Evolutionary conservation across 2,888 invertebrate species (phyloP).

Genomic region (Calameuta idolon): DNA sequence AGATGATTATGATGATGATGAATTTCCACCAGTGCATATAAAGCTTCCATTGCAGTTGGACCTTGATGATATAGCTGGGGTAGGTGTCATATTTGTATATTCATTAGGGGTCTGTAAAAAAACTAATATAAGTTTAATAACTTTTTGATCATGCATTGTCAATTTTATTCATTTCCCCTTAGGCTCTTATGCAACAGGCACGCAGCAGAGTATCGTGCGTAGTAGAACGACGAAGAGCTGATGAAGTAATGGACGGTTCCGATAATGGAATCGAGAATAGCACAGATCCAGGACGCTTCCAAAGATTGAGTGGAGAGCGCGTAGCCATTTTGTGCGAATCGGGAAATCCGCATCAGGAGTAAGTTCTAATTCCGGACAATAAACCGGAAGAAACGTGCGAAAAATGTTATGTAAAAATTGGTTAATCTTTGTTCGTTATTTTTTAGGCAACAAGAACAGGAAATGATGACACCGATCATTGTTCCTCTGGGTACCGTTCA

Average conservation of each 20-base stretch:
- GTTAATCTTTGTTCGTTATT: background rate
- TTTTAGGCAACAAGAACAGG: slow-evolving; percentile 57
- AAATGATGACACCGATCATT: slow-evolving; percentile 60
- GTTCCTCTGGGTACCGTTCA: slow-evolving; percentile 60
- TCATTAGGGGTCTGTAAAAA: too few relatives aligned
- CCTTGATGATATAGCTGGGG: slow-evolving; percentile 85
- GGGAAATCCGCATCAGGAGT: slow-evolving; percentile 76
- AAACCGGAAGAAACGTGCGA: background rate
- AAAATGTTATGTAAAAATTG: too few relatives aligned
- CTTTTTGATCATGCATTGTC: background rate
- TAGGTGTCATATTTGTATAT: slow-evolving; percentile 31
- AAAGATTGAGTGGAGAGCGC: slow-evolving; percentile 84
- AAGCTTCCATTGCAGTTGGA: slow-evolving; percentile 86
- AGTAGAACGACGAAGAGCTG: slow-evolving; percentile 86
- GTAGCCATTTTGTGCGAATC: slow-evolving; percentile 91
- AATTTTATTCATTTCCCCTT: slow-evolving; percentile 13
- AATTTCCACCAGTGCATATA: slow-evolving; percentile 72
- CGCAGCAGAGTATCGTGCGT: slow-evolving; percentile 89
- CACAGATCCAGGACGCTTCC: slow-evolving; percentile 77
- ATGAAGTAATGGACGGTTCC: slow-evolving; percentile 85
- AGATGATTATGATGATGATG: slow-evolving; percentile 67
- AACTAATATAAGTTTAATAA: too few relatives aligned
- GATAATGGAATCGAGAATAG: slow-evolving; percentile 79
- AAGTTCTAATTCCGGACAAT: slow-evolving; percentile 33
- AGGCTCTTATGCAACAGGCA: slow-evolving; percentile 70